Conservation (phyloP, 2,797 vertebrate species). For the Melanotaenia parkinsoni region DNA sequence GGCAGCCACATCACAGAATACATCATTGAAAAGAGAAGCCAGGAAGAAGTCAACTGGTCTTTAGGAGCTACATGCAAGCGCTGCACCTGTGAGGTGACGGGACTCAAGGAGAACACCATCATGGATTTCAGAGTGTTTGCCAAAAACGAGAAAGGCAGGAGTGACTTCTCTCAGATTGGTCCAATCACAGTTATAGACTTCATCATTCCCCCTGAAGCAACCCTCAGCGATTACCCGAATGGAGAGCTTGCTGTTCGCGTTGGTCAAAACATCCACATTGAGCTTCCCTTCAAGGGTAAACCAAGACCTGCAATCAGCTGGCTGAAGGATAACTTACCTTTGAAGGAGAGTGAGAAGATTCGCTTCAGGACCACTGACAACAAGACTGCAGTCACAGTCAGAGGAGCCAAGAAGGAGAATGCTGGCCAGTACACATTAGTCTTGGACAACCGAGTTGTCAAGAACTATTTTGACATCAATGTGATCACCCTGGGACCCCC, state of each 20-base stretch:
- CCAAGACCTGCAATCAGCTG: constrained; percentile 92
- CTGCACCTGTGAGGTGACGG: constrained; percentile 88
- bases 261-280: constrained; percentile 93
- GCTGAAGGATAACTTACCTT: constrained; percentile 91
- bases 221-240: constrained; percentile 90
- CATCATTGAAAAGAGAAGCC: constrained; percentile 89
- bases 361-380: constrained; percentile 96
- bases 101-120: constrained; percentile 88
- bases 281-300: constrained; percentile 96
- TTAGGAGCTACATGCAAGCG: constrained; percentile 88
- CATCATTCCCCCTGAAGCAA: constrained; percentile 91
- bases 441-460: constrained; percentile 90
- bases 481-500: constrained; percentile 92
- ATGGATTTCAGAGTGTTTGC: constrained; percentile 94
- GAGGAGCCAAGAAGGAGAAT: constrained; percentile 92
- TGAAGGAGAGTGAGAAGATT: constrained; percentile 94
- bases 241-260: constrained; percentile 91
- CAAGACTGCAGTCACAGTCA: constrained; percentile 90
- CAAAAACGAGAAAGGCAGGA: constrained; percentile 96
- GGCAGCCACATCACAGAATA: constrained; percentile 95
- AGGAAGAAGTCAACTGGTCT: constrained; percentile 87
- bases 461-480: constrained; percentile 90
- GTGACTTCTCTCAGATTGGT: constrained; percentile 90
- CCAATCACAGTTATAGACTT: constrained; percentile 92
- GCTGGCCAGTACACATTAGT: constrained; percentile 95